Evolutionary conservation across 1,140 invertebrate genomes (phyloP).

Genomic region (Pteromalus puparum): DNA sequence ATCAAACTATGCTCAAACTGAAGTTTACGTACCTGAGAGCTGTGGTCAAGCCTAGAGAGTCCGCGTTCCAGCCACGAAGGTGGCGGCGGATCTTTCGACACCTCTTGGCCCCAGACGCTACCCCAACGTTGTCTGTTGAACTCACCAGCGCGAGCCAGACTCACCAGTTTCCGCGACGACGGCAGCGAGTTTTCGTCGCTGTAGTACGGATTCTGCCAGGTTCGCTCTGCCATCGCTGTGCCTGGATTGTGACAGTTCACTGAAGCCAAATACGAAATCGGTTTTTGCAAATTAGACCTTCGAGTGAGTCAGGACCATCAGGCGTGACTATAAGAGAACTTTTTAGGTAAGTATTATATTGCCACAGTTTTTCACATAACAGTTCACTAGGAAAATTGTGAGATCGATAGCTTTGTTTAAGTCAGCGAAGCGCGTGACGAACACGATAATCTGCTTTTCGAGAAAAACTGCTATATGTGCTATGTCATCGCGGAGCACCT

Average conservation of each 20-base stretch:
- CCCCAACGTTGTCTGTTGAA: conserved; percentile 83
- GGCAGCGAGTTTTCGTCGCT: conserved; percentile 65
- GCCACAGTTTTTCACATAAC: too few relatives aligned
- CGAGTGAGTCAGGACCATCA: too few relatives aligned
- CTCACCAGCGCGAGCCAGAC: conserved; percentile 70
- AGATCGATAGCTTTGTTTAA: background rate
- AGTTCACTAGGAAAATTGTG: background rate
- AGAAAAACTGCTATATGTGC: background rate
- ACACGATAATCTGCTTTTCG: background rate
- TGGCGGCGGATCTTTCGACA: conserved; percentile 66
- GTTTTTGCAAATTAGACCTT: too few relatives aligned
- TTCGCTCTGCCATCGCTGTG: conserved; percentile 60
- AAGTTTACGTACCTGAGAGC: conserved; percentile 62
- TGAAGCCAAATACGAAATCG: background rate
- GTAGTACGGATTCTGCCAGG: conserved; percentile 68
- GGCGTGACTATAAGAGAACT: too few relatives aligned
- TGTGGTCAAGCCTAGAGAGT: conserved; percentile 70
- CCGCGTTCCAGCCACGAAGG: conserved; percentile 82
- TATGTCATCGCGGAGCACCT: background rate
- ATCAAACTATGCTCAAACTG: too few relatives aligned
- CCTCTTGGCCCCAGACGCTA: conserved; percentile 81
- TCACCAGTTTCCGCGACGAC: conserved; percentile 65
- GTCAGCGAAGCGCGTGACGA: background rate
- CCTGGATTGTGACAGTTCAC: conserved; percentile 53
- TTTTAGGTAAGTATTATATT: too few relatives aligned